Evolutionary conservation across 2,888 invertebrate species (phyloP).

Genomic region (Xylota segnis): DNA sequence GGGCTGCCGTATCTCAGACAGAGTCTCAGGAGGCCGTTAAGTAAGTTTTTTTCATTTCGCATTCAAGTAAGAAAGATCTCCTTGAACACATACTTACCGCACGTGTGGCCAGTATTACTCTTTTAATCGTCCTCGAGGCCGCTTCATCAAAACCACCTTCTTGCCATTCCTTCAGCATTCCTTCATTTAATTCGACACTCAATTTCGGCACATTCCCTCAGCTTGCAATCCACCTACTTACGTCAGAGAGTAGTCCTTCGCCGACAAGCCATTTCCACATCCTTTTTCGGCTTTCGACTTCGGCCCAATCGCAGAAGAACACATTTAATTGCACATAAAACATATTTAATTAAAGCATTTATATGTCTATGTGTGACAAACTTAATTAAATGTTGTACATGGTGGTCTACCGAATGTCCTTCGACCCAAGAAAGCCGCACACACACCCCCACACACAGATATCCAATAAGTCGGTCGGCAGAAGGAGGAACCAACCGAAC

Average conservation of each 20-base stretch:
- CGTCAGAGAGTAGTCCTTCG: not conserved
- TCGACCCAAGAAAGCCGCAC: slow-evolving; percentile 58
- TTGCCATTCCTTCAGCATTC: not conserved
- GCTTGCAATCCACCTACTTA: not conserved
- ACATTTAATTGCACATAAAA: slow-evolving; percentile 76
- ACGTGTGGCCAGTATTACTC: not conserved
- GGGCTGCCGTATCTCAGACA: too few relatives aligned
- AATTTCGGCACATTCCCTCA: slow-evolving; percentile 1
- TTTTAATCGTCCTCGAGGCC: not conserved
- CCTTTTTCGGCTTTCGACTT: slow-evolving; percentile 25
- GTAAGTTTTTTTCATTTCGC: too few relatives aligned
- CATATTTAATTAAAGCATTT: slow-evolving; percentile 77
- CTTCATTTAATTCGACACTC: not conserved
- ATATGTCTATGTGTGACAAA: slow-evolving; percentile 75
- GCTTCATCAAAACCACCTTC: slow-evolving; percentile 6
- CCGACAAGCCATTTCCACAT: slow-evolving; percentile 26
- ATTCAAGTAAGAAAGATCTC: too few relatives aligned
- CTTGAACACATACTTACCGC: not conserved
- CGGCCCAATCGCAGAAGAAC: slow-evolving; percentile 62
- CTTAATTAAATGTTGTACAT: slow-evolving; percentile 77
- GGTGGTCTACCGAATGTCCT: slow-evolving; percentile 69
- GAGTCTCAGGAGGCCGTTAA: too few relatives aligned
- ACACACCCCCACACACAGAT: slow-evolving; percentile 38
- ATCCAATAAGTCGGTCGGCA: slow-evolving; percentile 60
- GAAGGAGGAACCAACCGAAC: slow-evolving; percentile 14